Evolutionary conservation across 2,113 vertebrate genomes (phyloP), one percentile per base, ranked within the genome.

Genomic region (Myrmecophaga tridactyla): DNA sequence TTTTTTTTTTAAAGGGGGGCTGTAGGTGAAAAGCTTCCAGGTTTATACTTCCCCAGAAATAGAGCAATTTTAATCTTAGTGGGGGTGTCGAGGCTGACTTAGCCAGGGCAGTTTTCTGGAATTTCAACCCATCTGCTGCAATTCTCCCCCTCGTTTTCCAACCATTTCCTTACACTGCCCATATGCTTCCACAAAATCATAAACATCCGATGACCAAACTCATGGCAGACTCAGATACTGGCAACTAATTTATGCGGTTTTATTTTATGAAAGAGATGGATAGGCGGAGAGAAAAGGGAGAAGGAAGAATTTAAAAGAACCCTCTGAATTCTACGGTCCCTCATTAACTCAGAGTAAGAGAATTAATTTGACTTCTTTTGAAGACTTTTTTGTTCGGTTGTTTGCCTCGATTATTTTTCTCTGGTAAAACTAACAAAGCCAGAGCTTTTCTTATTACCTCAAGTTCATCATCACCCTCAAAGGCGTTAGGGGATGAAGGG

Each of bases 91-190:
- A n/a, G 69, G 41, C 88, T 90, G 96, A 78, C 90, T 81, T 80
- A 81, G 14, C 46, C 36, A 25, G 72, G 78, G 34, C 56, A 81
- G 21, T 96, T 89, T 84, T 65, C 95, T 93, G 96, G 94, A 96
- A 96, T 96, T 83, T 80, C 93, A 78, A n/a, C 92, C 95, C 95
- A 89, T 96, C 95, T 94, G 92, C 67, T 67, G 29, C 25, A 63
- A 82, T 85, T 72, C 88, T 76, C 51, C 29, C 43, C 78, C 34
- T 62, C 62, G 48, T 41, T 27, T 81, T 51, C 10, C 84, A 72
- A 17, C 39, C 80, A 3, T 86, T 90, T 76, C 75, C 90, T 90
- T 90, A 78, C 92, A 94, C 41, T 78, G 72, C 85, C 95, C 90
- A 13, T 43, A 27, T 3, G 70, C 88, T 73, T 65, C 75, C 51